Evolutionary conservation across 2,113 vertebrate genomes (phyloP), one percentile per base, ranked within the genome.

Genomic region (Camelus dromedarius): DNA sequence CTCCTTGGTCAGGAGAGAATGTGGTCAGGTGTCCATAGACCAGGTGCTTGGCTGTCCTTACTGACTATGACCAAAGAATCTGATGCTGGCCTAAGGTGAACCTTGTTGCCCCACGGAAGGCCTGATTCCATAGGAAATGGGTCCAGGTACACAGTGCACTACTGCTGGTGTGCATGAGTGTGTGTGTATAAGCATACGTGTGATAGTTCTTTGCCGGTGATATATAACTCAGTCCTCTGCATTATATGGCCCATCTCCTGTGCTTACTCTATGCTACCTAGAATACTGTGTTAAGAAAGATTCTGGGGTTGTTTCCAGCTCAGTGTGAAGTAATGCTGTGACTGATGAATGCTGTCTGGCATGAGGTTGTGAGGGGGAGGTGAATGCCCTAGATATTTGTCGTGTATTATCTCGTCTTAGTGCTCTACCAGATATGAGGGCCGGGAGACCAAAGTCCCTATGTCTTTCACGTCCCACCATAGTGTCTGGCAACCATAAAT

Each of bases 391-490:
- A n/a, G 32, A 22, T 28, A 54, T 82, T 42, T 89, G 18, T 87
- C 28, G 64, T 83, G 50, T 93, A 58, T 96, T 82, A 48, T 56
- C 38, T 91, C 73, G 50, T 52, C 85, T 70, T 93, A 50, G 72
- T 1, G 3, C 26, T 70, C 73, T 95, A n/a, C 85, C 88, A 52
- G 66, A 48, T 20, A 93, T 52, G 26, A 77, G 50, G 64, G 56
- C 22, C 35, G 75, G 18, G 46, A 89, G 60, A 35, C 20, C 8
- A 58, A 54, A 32, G 9, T 58, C 38, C 83, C 28, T 77, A 0
- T 48, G 12, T 73, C 48, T 64, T 92, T 84, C 58, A 69, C 9
- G 50, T 22, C 69, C 42, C 24, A 90, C 50, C 14, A 38, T 86
- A 81, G n/a, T 42, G 15, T 35, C 54, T 77, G 15, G 50, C 5